Evolutionary conservation across 2,797 vertebrate genomes (phyloP).

Genomic region (Decapterus maruadsi): DNA sequence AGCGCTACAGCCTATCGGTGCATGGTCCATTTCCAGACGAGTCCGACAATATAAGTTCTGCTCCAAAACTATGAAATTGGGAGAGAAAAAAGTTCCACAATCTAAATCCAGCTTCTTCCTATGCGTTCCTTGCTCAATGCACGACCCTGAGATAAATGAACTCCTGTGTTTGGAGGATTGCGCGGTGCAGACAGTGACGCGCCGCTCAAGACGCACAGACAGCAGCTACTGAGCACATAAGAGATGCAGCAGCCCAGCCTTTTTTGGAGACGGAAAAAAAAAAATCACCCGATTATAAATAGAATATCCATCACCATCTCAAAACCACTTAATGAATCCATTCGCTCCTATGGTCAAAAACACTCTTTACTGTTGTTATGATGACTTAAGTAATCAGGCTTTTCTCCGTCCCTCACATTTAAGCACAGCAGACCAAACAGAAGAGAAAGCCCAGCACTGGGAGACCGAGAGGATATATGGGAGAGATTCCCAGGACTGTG

Average conservation of each 20-base stretch:
- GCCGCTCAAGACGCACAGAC: constrained; percentile 44
- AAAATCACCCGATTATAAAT: constrained; percentile 25
- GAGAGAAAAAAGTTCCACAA: constrained; percentile 15
- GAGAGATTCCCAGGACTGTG: constrained; percentile 55
- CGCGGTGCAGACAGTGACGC: constrained; percentile 73
- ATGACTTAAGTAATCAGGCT: background rate
- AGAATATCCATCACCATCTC: constrained; percentile 23
- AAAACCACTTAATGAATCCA: constrained; percentile 6
- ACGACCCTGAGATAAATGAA: constrained; percentile 27
- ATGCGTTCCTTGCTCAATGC: constrained; percentile 18
- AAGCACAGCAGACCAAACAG: constrained; percentile 36
- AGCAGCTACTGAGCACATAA: background rate
- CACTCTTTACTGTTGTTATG: background rate
- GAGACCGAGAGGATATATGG: constrained; percentile 44
- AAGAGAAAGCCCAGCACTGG: constrained; percentile 27
- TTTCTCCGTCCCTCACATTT: constrained; percentile 15
- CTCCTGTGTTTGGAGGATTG: constrained; percentile 32
- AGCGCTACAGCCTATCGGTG: background rate
- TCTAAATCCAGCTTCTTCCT: constrained; percentile 11
- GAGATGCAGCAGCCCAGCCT: background rate
- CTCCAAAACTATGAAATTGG: constrained; percentile 10
- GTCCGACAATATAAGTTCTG: constrained; percentile 21
- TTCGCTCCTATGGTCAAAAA: constrained; percentile 3
- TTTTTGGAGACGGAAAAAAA: constrained; percentile 22
- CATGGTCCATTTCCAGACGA: constrained; percentile 14